These are phyloP conservation scores for Meloidogyne exigua DNA, from an alignment of 1,140 invertebrate species.

Conservation along the genomic window DNA sequence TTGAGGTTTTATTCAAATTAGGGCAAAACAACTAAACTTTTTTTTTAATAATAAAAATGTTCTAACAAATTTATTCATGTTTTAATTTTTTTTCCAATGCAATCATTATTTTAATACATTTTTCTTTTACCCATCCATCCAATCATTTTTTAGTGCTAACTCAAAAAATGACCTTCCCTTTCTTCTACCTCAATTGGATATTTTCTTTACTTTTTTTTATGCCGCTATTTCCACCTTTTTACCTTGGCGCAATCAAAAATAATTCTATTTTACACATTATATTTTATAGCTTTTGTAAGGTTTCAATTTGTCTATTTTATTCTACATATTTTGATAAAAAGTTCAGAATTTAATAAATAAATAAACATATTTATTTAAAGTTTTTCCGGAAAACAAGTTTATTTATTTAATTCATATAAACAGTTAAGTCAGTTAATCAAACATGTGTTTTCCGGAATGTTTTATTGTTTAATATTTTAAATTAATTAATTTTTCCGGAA, in stretches of 20 bases:
- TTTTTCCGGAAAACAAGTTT: no score
- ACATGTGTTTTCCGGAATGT: no score
- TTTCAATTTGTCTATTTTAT: no score
- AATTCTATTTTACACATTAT: background rate
- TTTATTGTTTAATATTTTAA: no score
- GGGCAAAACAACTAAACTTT: background rate
- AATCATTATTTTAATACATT: slow-evolving; percentile 2
- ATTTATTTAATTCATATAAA: no score
- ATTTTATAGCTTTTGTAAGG: no score
- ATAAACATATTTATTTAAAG: no score
- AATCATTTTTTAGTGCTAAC: slow-evolving; percentile 5
- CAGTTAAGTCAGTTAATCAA: no score
- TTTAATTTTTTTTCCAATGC: background rate
- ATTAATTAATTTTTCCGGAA: no score
- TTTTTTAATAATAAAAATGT: background rate
- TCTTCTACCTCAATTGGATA: background rate
- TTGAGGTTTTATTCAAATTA: no score
- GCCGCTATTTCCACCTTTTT: background rate
- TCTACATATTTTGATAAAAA: no score
- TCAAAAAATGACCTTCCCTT: background rate
- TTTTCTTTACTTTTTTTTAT: background rate
- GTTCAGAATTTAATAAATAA: no score
- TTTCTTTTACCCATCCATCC: background rate
- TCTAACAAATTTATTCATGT: background rate
- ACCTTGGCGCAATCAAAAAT: slow-evolving; percentile 1